Evolutionary conservation across 2,113 vertebrate species (phyloP).

Genomic region (Chloebia gouldiae): DNA sequence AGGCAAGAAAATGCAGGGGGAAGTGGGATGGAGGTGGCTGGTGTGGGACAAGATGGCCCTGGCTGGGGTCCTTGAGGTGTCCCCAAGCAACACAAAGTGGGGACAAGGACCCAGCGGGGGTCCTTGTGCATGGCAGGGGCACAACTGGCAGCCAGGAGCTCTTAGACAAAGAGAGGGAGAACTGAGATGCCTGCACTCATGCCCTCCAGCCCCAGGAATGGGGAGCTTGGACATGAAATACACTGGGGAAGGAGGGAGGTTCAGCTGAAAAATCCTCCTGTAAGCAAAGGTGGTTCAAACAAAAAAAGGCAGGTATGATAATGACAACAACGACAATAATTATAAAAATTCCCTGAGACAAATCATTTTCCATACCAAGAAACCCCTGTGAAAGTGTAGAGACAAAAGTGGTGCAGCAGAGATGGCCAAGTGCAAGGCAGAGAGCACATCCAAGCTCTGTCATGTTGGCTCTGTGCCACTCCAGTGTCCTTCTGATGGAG

Average conservation of each 20-base stretch:
- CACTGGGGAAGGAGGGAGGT: neutral
- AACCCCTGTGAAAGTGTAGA: rapidly evolving
- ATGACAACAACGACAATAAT: neutral
- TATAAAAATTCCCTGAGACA: neutral
- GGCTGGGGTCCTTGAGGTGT: neutral
- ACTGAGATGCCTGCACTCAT: rapidly evolving
- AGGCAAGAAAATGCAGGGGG: rapidly evolving
- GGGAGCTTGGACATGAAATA: rapidly evolving
- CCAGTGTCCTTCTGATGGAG: rapidly evolving
- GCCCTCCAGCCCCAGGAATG: rapidly evolving
- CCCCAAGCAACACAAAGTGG: neutral
- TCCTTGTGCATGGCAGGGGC: neutral
- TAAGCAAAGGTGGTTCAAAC: neutral
- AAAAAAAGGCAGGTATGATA: neutral
- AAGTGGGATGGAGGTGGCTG: neutral
- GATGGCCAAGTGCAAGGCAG: neutral
- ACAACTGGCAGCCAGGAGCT: neutral
- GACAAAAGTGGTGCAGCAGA: neutral
- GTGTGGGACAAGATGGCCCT: neutral
- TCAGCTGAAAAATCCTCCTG: neutral
- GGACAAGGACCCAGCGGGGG: neutral
- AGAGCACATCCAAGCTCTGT: neutral
- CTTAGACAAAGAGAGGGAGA: neutral
- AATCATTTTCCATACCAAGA: neutral
- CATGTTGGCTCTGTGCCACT: rapidly evolving